A percentile compares a stretch with the other conserved stretches of the same genome.
Conservation (phyloP, 2,797 vertebrate species). For the Vespertilio murinus region DNA sequence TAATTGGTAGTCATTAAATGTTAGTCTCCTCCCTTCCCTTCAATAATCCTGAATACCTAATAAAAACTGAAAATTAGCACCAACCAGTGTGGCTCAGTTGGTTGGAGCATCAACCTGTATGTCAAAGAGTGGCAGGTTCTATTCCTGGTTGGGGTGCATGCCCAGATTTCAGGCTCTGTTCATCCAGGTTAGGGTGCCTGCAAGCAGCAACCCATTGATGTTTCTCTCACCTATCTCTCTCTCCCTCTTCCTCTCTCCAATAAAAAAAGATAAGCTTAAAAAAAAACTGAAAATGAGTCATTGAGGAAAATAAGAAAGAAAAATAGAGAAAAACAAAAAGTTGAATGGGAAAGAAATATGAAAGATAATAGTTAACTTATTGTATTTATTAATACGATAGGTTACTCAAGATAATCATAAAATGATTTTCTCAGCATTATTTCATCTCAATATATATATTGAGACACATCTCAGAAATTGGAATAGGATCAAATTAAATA, state of each 20-base stretch:
- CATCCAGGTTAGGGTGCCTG: too few relatives aligned
- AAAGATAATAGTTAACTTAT: neutral
- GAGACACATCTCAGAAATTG: neutral
- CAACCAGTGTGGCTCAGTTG: too few relatives aligned
- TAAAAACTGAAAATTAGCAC: neutral
- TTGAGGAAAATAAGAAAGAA: neutral
- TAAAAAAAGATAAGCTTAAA: too few relatives aligned
- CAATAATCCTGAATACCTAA: neutral
- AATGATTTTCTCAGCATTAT: conserved; percentile 7
- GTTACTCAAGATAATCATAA: neutral
- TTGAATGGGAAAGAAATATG: neutral
- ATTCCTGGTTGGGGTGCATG: too few relatives aligned
- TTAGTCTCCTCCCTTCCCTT: neutral
- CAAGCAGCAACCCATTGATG: too few relatives aligned
- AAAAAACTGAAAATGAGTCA: neutral
- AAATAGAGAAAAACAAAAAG: neutral
- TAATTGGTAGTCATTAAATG: neutral
- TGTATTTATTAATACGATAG: neutral
- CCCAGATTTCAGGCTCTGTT: too few relatives aligned
- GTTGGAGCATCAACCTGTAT: too few relatives aligned
- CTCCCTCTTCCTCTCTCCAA: too few relatives aligned
- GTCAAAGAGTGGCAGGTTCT: too few relatives aligned
- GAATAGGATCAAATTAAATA: conserved; percentile 5
- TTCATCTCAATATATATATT: neutral
- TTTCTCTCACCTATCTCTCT: too few relatives aligned